Conservation (phyloP, 2,113 vertebrate species). For the Scophthalmus maximus region DNA sequence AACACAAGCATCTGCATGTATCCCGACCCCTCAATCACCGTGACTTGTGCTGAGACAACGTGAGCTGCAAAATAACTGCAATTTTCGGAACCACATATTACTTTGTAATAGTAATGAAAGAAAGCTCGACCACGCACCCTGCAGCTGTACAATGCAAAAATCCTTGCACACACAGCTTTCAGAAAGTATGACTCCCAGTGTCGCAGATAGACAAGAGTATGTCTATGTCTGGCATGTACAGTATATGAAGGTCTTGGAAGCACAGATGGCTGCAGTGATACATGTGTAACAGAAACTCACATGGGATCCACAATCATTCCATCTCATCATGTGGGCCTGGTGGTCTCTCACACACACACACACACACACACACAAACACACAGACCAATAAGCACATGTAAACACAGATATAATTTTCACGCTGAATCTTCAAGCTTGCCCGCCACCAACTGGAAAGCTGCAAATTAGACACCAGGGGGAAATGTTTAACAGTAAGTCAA, state of each 20-base stretch:
- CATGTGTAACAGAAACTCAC: background rate
- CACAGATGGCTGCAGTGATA: background rate
- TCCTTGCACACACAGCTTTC: constrained; percentile 13
- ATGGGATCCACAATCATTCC: background rate
- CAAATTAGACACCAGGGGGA: background rate
- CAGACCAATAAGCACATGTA: background rate
- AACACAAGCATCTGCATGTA: constrained; percentile 9
- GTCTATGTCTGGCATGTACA: background rate
- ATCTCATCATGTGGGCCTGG: background rate
- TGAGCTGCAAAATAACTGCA: constrained; percentile 22
- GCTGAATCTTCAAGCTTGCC: background rate
- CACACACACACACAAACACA: background rate
- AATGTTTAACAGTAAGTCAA: background rate
- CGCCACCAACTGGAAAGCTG: background rate
- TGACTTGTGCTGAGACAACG: constrained; percentile 5
- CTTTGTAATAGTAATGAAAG: constrained; percentile 44
- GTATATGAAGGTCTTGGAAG: background rate
- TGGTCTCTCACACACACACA: background rate
- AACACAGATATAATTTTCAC: background rate
- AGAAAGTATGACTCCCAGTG: background rate
- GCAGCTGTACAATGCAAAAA: constrained; percentile 22
- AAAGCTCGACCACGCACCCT: constrained; percentile 38
- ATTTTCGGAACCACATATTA: constrained; percentile 42
- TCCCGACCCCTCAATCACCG: constrained; percentile 17
- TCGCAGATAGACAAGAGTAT: background rate